Evolutionary conservation across 1,140 invertebrate species (phyloP), one percentile per base, ranked within the genome.

Genomic region (Monochamus saltuarius): DNA sequence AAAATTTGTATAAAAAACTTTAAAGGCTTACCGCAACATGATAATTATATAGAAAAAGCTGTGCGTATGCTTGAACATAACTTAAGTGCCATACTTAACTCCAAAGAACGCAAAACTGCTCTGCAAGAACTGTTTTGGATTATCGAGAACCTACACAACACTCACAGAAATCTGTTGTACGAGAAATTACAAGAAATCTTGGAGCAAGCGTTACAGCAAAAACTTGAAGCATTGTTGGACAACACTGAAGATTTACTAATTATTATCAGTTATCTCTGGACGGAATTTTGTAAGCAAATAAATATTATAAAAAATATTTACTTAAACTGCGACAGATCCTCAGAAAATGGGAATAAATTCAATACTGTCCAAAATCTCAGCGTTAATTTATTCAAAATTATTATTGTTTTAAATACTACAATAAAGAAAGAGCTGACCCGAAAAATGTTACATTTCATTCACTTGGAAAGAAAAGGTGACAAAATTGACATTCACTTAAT

Each of bases 251-350:
- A 92, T 71, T 94, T 97, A 77, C 80, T 98, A 37, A 92, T 94
- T 68, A 85, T 89, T 64, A 90, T 98, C 81, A 93, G 97, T 71
- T 87, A 88, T 59, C 94, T 92, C 78, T 98, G 96, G 95, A 85
- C 90, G 60, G 87, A 89, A 0, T 95, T 96, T 75, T 97, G 94
- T 77, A 84, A 89, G 59, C 95, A 98, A 78, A 96, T 97, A 92
- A 94, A 94, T 52, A 95, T 97, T 91, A 95, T 98, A 65, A 84
- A 95, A 61, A 97, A 94, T 80, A 97, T 99, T 77, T 99, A 98
- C 80, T 81, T 98, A 46, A 97, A 94, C 75, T 83, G 98, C 64
- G 95, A 98, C 79, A 85, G 95, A 70, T 97, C 94, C 37, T 98
- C 51, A 2, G 52, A 59, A 42, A 58, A 59, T 19, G 59, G 51